These are phyloP conservation scores for Perca schrenkii DNA, from an alignment of 2,113 vertebrate species.

Conservation along the genomic window DNA sequence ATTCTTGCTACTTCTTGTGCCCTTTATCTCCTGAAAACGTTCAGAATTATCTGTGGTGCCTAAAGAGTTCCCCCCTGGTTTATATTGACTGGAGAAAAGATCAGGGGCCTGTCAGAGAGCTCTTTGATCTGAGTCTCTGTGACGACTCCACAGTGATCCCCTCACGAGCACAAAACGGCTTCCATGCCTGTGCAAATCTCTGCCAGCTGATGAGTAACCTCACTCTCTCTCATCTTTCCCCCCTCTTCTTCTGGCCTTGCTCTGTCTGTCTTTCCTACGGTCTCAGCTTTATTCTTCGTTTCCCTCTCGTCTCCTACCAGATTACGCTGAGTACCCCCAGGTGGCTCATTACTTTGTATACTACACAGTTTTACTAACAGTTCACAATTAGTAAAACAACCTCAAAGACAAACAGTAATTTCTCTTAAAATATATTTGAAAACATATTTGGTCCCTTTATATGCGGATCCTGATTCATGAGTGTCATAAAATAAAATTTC, in stretches of 20 bases:
- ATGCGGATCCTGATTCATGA: background rate
- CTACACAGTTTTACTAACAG: background rate
- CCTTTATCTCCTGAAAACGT: constrained; percentile 84
- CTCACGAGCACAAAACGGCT: constrained; percentile 90
- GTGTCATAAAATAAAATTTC: background rate
- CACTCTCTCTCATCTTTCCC: constrained; percentile 1
- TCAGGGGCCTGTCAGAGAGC: constrained; percentile 78
- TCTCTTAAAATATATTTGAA: background rate
- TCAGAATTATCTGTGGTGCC: constrained; percentile 88
- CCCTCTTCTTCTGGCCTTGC: background rate
- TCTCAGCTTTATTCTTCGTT: constrained; percentile 58
- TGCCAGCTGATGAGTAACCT: constrained; percentile 85
- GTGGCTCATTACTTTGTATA: constrained; percentile 25
- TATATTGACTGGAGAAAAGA: constrained; percentile 75
- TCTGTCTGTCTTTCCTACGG: constrained; percentile 5
- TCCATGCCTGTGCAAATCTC: constrained; percentile 85
- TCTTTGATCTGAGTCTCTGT: constrained; percentile 91
- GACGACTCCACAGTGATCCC: constrained; percentile 93
- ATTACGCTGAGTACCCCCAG: constrained; percentile 80
- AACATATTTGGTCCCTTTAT: constrained; percentile 5
- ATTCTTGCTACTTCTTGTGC: constrained; percentile 39
- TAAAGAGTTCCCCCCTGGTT: constrained; percentile 87
- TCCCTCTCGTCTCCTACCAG: constrained; percentile 76
- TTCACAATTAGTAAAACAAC: constrained; percentile 5
- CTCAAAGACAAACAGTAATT: background rate